Base-by-base conservation (phyloP, 35 echinoderm and acorn worm genomes). In the Diadema setosum region DNA sequence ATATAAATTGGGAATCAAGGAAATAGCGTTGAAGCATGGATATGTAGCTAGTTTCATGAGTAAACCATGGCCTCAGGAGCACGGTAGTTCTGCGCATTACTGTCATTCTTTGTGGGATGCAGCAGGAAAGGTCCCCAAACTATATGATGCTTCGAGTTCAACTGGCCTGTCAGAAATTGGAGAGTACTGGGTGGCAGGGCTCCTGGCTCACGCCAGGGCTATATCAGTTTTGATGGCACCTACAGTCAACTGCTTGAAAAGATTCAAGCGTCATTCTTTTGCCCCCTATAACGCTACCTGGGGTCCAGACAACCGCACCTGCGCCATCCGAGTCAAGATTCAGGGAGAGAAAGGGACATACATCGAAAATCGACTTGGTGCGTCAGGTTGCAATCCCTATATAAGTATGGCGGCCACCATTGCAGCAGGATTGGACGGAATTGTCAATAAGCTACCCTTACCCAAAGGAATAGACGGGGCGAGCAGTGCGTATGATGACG, bases 61-160 rank as follows among this genome's bases (percentile, higher is more conserved):
- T 2, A 89, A 88, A 42, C 91, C 91, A 43, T 94, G 83, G 63
- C 4, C 42, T 4, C 50, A 86, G 29, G 26, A 40, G 2, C 11
- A 17, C 9, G 91, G 91, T 5, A 52, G 76, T 5, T 83, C 86
- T 5, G 86, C 74, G 8, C 91, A 94, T 63, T 89, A 63, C 39
- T 90, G 88, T 39, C 91, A 94, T 45, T 94, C 91, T 18, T 69
- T 94, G 15, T 94, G 91, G 87, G 86, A 89, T 44, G 65, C 42
- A 7, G 46, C 75, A 12, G 64, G 91, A 5, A 89, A 75, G 46
- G 81, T 42, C 23, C 30, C 37, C 16, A n/a, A 82, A 5, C 67
- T 86, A 48, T 85, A 50, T 80, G 91, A 94, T 64, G 59, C 85
- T 50, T 45, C 45, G 5, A 74, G 76, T n/a, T 35, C 85, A 0